phyloP scores from a whole-genome alignment of 2,888 invertebrate genomes.

The Meliscaeva auricollis region DNA sequence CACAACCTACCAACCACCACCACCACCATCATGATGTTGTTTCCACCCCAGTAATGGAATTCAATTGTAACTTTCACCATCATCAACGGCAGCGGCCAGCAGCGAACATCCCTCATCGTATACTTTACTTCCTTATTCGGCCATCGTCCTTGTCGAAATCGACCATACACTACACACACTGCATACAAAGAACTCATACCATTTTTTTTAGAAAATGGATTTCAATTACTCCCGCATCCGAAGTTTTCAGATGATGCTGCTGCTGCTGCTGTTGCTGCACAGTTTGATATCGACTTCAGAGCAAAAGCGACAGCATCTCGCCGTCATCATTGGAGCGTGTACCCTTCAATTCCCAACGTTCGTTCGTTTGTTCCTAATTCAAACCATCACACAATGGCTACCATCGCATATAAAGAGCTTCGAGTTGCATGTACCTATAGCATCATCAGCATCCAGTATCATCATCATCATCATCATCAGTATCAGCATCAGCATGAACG shows the following conservation, averaged over 20 bases:
- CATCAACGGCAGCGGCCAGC: background rate
- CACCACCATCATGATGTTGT: constrained; percentile 25
- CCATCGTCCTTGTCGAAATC: constrained; percentile 30
- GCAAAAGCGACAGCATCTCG: constrained; percentile 67
- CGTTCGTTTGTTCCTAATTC: constrained; percentile 51
- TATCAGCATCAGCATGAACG: constrained; percentile 5
- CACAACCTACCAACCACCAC: constrained; percentile 4
- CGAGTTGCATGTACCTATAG: constrained; percentile 47
- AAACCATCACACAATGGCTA: constrained; percentile 57
- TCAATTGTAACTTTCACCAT: constrained; percentile 75
- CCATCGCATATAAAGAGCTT: background rate
- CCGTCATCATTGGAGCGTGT: constrained; percentile 70
- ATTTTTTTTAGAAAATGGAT: constrained; percentile 47
- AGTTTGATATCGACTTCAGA: constrained; percentile 69
- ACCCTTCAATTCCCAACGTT: constrained; percentile 69
- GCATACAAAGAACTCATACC: constrained; percentile 47
- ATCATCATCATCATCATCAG: constrained; percentile 21
- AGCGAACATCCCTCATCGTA: constrained; percentile 41
- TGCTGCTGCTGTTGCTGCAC: constrained; percentile 67
- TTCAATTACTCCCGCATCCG: constrained; percentile 76
- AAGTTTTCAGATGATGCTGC: constrained; percentile 40
- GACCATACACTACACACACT: constrained; percentile 57
- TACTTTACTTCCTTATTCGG: constrained; percentile 24
- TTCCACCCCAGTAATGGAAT: constrained; percentile 64
- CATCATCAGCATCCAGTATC: constrained; percentile 5